Evolutionary conservation across 2,888 invertebrate species (phyloP).

Genomic region (Ferdinandea cuprea): DNA sequence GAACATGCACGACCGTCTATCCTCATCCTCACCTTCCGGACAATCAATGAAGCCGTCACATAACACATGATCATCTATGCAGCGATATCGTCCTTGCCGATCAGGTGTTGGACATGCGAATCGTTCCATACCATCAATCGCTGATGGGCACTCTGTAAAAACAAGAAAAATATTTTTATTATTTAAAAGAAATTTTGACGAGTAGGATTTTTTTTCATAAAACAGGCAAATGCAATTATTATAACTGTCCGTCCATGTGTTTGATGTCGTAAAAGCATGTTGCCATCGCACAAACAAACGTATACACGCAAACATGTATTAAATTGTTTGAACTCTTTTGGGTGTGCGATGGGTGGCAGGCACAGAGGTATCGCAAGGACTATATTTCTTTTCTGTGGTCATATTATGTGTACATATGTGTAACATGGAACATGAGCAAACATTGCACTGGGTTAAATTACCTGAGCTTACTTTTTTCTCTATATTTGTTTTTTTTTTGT

Average conservation of each 20-base stretch:
- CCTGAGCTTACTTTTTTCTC: slow-evolving; percentile 32
- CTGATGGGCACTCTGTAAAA: slow-evolving; percentile 94
- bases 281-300: slow-evolving; percentile 22
- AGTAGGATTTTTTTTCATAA: no score
- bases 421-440: slow-evolving; percentile 65
- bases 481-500: no score
- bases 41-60: slow-evolving; percentile 98
- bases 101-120: slow-evolving; percentile 97
- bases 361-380: no score
- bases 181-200: no score
- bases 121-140: slow-evolving; percentile 96
- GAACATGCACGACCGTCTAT: slow-evolving; percentile 97
- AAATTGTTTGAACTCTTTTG: slow-evolving; percentile 52
- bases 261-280: slow-evolving; percentile 51
- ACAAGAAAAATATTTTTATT: slow-evolving; percentile 12
- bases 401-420: slow-evolving; percentile 22
- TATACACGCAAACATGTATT: slow-evolving; percentile 21
- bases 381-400: background rate
- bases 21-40: slow-evolving; percentile 96
- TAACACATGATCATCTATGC: slow-evolving; percentile 97
- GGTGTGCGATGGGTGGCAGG: background rate
- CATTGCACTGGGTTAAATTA: slow-evolving; percentile 64
- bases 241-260: background rate
- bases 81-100: slow-evolving; percentile 94
- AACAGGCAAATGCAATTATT: slow-evolving; percentile 8